Evolutionary conservation across 2,797 vertebrate species (phyloP).

Genomic region (Gephyroberyx darwinii): DNA sequence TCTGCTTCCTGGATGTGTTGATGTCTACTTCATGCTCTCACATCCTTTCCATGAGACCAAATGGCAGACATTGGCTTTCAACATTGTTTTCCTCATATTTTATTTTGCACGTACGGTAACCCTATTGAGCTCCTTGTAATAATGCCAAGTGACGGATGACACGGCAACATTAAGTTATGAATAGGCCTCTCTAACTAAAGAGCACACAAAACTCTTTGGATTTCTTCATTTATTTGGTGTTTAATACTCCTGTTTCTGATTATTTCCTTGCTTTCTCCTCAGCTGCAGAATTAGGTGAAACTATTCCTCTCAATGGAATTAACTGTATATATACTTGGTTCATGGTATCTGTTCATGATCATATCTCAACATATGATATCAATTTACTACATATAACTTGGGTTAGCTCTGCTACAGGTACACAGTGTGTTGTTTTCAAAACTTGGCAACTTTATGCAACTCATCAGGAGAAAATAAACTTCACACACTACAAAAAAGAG

Average conservation of each 20-base stretch:
- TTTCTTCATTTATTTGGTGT: background rate
- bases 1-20: constrained; percentile 42
- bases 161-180: background rate
- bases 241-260: background rate
- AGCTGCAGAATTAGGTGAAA: background rate
- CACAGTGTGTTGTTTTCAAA: background rate
- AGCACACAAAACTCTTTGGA: background rate
- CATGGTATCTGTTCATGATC: background rate
- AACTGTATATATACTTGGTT: background rate
- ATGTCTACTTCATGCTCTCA: constrained; percentile 59
- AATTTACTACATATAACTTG: background rate
- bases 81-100: constrained; percentile 43
- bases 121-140: constrained; percentile 20
- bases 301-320: background rate
- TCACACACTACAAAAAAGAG: no score
- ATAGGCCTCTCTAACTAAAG: background rate
- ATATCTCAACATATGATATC: background rate
- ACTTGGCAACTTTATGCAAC: background rate
- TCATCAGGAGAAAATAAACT: background rate
- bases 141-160: background rate
- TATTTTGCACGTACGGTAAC: constrained; percentile 15
- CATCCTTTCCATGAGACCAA: constrained; percentile 60
- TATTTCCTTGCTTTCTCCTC: background rate
- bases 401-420: background rate
- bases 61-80: constrained; percentile 50